Percentiles rank a stretch among this genome's conserved stretches.
These are phyloP conservation scores for human (Homo sapiens) DNA, from an alignment of 2,113 vertebrate genomes.

Conservation along the genomic window GRCh38 chr13:70666501-70667000, in stretches of 20 bases:
- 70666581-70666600: conserved; percentile 48
- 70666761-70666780: background rate
- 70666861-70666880: background rate
- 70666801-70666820: background rate
- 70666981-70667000: background rate
- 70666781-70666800: background rate
- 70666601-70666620: conserved; percentile 47
- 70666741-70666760: background rate
- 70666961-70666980: conserved; percentile 35
- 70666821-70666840: background rate
- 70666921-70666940: background rate
- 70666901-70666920: background rate
- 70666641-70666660: conserved; percentile 54
- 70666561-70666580: conserved; percentile 32
- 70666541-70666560: conserved; percentile 44
- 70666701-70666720: conserved; percentile 55
- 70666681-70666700: conserved; percentile 59
- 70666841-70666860: background rate
- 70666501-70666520: conserved; percentile 25
- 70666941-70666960: conserved; percentile 28
- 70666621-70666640: conserved; percentile 57
- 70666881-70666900: background rate
- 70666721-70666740: conserved; percentile 9
- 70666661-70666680: conserved; percentile 66
- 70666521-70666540: conserved; percentile 60